These are phyloP conservation scores for Pampusana beccarii DNA, from an alignment of 2,113 vertebrate species.

Conservation along the genomic window DNA sequence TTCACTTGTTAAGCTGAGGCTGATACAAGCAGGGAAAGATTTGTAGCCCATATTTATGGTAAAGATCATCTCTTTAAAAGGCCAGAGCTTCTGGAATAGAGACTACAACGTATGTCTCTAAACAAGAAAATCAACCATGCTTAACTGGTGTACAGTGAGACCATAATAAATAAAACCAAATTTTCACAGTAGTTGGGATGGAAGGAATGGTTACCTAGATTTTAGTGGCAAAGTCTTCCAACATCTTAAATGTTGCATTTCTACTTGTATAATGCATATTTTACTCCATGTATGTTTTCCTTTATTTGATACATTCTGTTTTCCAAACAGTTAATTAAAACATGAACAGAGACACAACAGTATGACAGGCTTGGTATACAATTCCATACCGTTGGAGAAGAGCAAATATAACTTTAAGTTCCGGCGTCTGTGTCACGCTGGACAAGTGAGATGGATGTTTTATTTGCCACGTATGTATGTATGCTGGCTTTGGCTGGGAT, in stretches of 20 bases:
- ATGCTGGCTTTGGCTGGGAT: too few species aligned
- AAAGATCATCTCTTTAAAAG: neutral
- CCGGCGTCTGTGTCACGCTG: neutral
- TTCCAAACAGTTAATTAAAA: neutral
- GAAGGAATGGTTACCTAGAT: neutral
- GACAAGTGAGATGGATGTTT: neutral
- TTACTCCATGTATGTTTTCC: neutral
- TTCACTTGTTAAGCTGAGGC: neutral
- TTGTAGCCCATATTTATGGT: neutral
- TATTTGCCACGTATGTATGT: neutral
- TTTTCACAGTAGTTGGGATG: neutral
- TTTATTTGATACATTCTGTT: neutral
- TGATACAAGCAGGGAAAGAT: neutral
- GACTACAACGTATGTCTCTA: neutral
- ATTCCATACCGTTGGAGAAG: neutral
- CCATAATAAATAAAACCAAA: neutral
- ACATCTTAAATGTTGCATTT: neutral
- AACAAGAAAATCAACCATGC: neutral
- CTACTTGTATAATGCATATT: neutral
- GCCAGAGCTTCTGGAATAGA: neutral
- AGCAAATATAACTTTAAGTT: neutral
- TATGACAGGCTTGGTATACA: neutral
- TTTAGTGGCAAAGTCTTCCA: neutral
- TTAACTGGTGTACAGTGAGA: neutral
- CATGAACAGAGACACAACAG: neutral